Base-by-base conservation (phyloP, 2,888 invertebrate species). In the Euplexia lucipara region DNA sequence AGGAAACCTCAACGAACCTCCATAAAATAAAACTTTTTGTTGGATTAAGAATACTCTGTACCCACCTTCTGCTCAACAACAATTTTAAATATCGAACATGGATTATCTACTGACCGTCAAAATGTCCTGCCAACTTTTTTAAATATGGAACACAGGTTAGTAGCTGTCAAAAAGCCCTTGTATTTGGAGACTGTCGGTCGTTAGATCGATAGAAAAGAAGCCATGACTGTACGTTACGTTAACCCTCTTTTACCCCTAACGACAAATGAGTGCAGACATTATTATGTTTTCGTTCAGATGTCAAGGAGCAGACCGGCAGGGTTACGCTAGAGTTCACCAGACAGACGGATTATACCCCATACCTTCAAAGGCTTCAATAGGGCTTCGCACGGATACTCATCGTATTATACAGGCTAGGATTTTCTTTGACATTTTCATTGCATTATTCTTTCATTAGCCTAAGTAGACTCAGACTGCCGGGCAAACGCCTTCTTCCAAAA, bases 331-430 rank as follows among this genome's bases (percentile, higher is more conserved):
- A 65, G 80, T 79, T 70, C 61, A 42, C 59, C 65, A 76, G 75
- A 65, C 76, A 62, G 78, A 78, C 72, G 79, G 83, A 87, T 85
- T 84, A 86, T 75, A 76, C 65, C 63, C 64, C 72, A 68, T 66
- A 49, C 45, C 34, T 66, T 71, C 71, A 60, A 60, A 60, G 86
- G 86, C 81, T 88, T 87, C 62, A 71, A 62, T 78, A 75, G 22
- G 87, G 87, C 87, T 86, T 87, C 84, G n/a, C 54, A 57, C 57
- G 68, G 67, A 70, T 73, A 68, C 44, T 54, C 41, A 57, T 30
- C 35, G 56, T 58, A 60, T 56, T 65, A 61, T 44, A 53, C 9
- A 10, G 20, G 20, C 47, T 22, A 45, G 18, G 16, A 59, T 35
- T 48, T 51, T 35, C 47, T 58, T 48, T 30, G 20, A 16, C 2